phyloP scores from a whole-genome alignment of 2,888 invertebrate genomes.

The Andrena chrysosceles region DNA sequence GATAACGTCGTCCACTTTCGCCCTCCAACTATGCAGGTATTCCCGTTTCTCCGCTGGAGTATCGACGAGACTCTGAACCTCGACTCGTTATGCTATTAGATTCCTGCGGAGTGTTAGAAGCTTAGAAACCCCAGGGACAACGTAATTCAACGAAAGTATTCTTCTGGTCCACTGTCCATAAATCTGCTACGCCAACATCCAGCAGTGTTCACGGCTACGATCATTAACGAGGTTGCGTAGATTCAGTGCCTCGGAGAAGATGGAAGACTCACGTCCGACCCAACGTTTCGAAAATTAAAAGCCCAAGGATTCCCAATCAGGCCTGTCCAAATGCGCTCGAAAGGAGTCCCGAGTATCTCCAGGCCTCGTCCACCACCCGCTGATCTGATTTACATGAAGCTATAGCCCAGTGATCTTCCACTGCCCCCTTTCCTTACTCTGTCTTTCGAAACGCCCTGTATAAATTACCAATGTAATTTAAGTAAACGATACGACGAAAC shows the following conservation, averaged over 20 bases:
- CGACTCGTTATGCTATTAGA: neutral
- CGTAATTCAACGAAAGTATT: too few relatives aligned
- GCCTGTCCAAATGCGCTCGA: neutral
- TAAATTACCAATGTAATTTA: slow-evolving; percentile 17
- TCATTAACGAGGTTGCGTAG: neutral
- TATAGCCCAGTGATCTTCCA: slow-evolving; percentile 3
- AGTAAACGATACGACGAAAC: neutral
- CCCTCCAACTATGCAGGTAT: neutral
- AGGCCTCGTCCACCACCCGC: slow-evolving; percentile 29
- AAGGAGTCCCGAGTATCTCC: slow-evolving; percentile 18
- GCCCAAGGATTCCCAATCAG: neutral
- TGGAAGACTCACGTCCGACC: neutral
- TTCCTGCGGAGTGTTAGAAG: too few relatives aligned
- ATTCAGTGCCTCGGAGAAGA: neutral
- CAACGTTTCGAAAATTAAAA: slow-evolving; percentile 7
- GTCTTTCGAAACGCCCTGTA: neutral
- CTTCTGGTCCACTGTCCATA: too few relatives aligned
- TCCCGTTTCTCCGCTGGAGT: neutral
- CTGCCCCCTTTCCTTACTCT: neutral
- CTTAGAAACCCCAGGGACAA: too few relatives aligned
- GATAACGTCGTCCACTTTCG: slow-evolving; percentile 20
- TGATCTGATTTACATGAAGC: slow-evolving; percentile 56
- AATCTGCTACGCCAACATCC: too few relatives aligned
- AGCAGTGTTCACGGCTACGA: too few relatives aligned
- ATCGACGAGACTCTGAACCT: neutral